A percentile compares a stretch with the other conserved stretches of the same genome.
phyloP scores from a whole-genome alignment of 2,888 invertebrate species.

The Timema cristinae region DNA sequence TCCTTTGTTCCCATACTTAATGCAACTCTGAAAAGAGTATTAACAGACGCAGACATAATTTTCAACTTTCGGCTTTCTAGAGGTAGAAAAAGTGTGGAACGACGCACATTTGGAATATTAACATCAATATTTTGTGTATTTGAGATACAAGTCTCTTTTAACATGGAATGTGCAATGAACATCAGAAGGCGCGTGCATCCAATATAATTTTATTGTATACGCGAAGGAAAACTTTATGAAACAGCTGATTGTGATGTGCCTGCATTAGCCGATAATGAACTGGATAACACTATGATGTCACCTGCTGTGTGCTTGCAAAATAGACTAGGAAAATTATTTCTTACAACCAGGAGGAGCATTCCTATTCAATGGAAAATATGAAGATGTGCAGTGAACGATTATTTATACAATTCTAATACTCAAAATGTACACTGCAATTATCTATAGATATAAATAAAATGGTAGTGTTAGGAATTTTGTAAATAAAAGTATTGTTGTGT shows the following conservation, averaged over 20 bases:
- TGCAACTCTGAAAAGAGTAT: constrained; percentile 20
- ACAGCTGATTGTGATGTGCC: constrained; percentile 1
- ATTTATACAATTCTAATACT: too few species aligned
- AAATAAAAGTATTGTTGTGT: constrained; percentile 1
- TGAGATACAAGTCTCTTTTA: background rate
- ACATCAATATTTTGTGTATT: constrained; percentile 19
- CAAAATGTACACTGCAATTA: too few species aligned
- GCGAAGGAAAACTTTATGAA: background rate
- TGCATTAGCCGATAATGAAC: background rate
- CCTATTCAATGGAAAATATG: background rate
- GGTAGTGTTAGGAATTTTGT: too few species aligned
- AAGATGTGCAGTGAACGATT: background rate
- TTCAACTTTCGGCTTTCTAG: too few species aligned
- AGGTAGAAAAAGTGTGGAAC: constrained; percentile 25
- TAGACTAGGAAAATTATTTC: background rate
- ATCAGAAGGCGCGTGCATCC: constrained; percentile 9
- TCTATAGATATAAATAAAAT: background rate
- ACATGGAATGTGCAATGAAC: background rate
- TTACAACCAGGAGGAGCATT: constrained; percentile 6
- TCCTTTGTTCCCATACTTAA: constrained; percentile 21
- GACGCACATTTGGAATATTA: constrained; percentile 27
- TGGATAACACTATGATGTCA: background rate
- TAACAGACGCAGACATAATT: constrained; percentile 14
- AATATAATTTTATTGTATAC: constrained; percentile 2
- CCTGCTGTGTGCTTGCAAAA: background rate